A percentile compares a stretch with the other conserved stretches of the same genome.
Conservation (phyloP, 2,113 vertebrate species). For the Lycocorax pyrrhopterus region DNA sequence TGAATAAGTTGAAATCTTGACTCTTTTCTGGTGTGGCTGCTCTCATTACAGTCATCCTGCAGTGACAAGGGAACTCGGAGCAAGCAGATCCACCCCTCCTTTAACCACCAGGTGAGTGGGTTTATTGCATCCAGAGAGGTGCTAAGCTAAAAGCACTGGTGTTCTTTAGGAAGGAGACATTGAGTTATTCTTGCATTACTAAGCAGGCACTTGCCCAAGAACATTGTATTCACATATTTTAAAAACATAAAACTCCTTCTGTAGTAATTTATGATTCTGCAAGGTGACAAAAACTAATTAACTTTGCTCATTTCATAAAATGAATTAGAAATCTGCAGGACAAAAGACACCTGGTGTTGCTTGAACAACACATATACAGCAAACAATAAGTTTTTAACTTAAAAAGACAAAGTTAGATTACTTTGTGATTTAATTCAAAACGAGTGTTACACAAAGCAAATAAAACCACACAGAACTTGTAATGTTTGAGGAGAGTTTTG, state of each 20-base stretch:
- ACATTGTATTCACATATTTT: not conserved
- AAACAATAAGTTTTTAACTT: not conserved
- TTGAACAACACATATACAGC: not conserved
- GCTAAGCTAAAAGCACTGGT: not conserved
- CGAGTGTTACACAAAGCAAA: not conserved
- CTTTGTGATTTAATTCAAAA: not conserved
- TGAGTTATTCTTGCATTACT: not conserved
- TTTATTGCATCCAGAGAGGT: not conserved
- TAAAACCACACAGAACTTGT: not conserved
- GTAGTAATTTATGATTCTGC: not conserved
- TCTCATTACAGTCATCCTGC: not conserved
- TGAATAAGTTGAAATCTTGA: slow-evolving; percentile 1
- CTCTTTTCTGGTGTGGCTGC: not conserved
- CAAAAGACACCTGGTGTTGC: not conserved
- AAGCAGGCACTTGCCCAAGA: not conserved
- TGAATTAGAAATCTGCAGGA: not conserved
- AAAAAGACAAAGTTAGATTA: not conserved
- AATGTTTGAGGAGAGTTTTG: not conserved
- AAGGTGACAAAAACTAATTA: not conserved
- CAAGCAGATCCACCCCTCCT: not conserved
- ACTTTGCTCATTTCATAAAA: not conserved
- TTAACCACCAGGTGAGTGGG: not conserved
- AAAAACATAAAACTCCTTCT: not conserved
- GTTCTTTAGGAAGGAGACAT: not conserved
- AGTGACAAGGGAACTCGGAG: not conserved